These are phyloP conservation scores for Tangara arthus DNA, from an alignment of 2,797 vertebrate species.

Conservation along the genomic window DNA sequence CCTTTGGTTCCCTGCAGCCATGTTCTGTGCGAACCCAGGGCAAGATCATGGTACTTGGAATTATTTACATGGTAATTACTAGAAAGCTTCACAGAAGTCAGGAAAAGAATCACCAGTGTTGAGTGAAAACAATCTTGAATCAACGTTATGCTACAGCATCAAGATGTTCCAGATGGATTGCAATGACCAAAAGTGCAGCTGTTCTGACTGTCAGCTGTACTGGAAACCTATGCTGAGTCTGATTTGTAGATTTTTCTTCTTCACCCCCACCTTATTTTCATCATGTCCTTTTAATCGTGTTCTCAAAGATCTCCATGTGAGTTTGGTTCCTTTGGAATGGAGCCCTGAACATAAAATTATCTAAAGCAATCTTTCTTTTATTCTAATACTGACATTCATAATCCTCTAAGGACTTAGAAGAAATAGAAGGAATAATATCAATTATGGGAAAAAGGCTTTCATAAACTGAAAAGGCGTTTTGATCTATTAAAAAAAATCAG, in stretches of 20 bases:
- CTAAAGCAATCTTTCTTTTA: constrained; percentile 53
- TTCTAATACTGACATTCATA: constrained; percentile 56
- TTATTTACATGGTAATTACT: neutral
- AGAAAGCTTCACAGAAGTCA: neutral
- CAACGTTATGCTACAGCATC: neutral
- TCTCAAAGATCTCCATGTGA: constrained; percentile 46
- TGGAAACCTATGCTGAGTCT: neutral
- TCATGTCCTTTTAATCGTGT: neutral
- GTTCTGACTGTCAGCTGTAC: neutral
- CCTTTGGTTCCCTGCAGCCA: neutral
- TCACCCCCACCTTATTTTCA: constrained; percentile 38
- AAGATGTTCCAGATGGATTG: neutral
- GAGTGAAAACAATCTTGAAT: neutral
- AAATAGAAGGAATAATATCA: constrained; percentile 54
- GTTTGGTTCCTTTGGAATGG: constrained; percentile 45
- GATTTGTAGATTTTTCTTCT: neutral
- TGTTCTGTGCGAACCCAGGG: neutral
- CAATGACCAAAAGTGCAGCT: neutral
- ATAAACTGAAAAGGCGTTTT: constrained; percentile 50
- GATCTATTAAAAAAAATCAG: constrained; percentile 22
- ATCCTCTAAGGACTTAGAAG: constrained; percentile 54
- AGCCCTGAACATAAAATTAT: constrained; percentile 60
- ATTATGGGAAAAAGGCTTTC: constrained; percentile 62
- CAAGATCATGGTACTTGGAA: neutral
- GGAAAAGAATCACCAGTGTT: neutral